phyloP scores from a whole-genome alignment of 2,888 invertebrate species.

The Xylophagus ater region DNA sequence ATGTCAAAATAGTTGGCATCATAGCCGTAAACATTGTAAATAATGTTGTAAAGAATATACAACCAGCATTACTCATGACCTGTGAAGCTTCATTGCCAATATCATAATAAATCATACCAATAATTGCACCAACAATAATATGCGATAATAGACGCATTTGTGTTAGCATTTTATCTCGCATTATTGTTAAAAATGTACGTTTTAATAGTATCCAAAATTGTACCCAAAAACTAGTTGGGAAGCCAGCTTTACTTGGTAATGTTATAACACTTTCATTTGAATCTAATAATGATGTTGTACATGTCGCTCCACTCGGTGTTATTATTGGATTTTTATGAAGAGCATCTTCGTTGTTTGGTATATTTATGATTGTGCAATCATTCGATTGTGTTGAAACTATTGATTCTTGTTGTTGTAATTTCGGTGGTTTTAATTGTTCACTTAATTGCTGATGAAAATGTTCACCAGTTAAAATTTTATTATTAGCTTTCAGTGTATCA shows the following conservation, averaged over 20 bases:
- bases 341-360: constrained; percentile 23
- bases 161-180: constrained; percentile 80
- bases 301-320: constrained; percentile 45
- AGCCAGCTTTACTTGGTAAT: constrained; percentile 54
- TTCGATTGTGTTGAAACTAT: constrained; percentile 21
- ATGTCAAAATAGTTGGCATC: constrained; percentile 97
- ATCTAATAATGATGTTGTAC: constrained; percentile 58
- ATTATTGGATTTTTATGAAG: constrained; percentile 26
- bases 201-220: constrained; percentile 84
- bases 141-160: constrained; percentile 65
- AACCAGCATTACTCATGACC: constrained; percentile 90
- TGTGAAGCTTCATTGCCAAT: constrained; percentile 89
- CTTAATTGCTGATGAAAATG: constrained; percentile 44
- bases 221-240: constrained; percentile 69
- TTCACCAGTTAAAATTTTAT: too few species aligned
- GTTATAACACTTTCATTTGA: constrained; percentile 62
- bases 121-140: constrained; percentile 77
- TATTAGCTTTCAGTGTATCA: neutral
- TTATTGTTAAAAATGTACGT: constrained; percentile 68
- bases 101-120: constrained; percentile 86
- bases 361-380: constrained; percentile 31
- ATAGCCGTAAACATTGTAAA: constrained; percentile 96
- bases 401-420: constrained; percentile 27
- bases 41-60: constrained; percentile 90
- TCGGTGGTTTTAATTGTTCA: constrained; percentile 43